A percentile compares a stretch with the other conserved stretches of the same genome.
Evolutionary conservation across 2,113 vertebrate genomes (phyloP).

Genomic region (Ceyx melanurus): DNA sequence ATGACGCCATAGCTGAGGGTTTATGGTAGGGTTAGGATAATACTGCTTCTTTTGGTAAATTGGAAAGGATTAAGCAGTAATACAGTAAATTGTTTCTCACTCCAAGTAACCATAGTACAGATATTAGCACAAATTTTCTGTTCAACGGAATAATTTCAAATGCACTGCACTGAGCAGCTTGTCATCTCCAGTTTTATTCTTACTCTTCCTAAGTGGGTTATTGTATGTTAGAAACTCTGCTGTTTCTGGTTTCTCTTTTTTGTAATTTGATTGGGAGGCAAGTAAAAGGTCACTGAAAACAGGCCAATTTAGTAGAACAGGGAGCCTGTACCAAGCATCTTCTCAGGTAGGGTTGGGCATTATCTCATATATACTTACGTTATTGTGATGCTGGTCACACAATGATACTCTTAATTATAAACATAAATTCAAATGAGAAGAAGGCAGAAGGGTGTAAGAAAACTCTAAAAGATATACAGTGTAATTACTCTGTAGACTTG

Average conservation of each 20-base stretch:
- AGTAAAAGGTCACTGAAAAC: background rate
- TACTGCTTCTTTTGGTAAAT: background rate
- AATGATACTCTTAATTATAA: background rate
- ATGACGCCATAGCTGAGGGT: background rate
- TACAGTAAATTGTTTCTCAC: background rate
- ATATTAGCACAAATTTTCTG: background rate
- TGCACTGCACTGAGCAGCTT: background rate
- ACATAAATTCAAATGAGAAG: background rate
- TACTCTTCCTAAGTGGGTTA: background rate
- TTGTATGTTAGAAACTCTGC: background rate
- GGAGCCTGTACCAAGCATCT: background rate
- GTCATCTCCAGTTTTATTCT: background rate
- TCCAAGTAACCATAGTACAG: background rate
- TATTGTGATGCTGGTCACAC: background rate
- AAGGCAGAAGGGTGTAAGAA: background rate
- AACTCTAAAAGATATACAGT: background rate
- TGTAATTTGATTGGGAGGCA: background rate
- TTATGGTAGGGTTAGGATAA: background rate
- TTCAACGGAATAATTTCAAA: background rate
- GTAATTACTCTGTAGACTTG: background rate
- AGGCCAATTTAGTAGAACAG: background rate
- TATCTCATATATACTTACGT: background rate
- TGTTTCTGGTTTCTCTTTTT: background rate
- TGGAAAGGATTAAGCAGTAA: background rate
- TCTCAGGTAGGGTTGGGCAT: background rate